Percentiles rank a stretch among this genome's conserved stretches.
phyloP scores from a whole-genome alignment of 2,113 vertebrate genomes.

The Protomyctophum bolini region DNA sequence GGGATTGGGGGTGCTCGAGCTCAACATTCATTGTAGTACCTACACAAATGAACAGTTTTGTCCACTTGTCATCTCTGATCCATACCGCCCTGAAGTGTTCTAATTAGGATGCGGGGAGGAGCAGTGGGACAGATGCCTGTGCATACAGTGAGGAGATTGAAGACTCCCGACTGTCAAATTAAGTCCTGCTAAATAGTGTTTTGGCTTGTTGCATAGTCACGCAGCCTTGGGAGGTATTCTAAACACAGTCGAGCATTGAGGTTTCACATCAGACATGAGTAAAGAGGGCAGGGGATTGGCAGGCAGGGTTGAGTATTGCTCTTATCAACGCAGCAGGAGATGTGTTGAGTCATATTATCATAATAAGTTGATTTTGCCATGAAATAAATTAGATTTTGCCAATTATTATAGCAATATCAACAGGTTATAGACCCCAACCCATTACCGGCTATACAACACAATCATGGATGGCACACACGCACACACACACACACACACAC shows the following conservation, averaged over 20 bases:
- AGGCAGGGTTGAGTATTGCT: not conserved
- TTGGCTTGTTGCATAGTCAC: constrained; percentile 40
- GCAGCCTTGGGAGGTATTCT: constrained; percentile 27
- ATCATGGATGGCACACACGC: no score
- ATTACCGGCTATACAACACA: no score
- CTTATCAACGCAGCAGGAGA: not conserved
- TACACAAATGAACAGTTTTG: constrained; percentile 43
- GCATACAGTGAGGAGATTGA: constrained; percentile 49
- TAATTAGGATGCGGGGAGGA: constrained; percentile 61
- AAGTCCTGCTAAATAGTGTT: constrained; percentile 62
- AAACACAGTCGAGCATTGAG: constrained; percentile 17
- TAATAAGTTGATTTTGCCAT: no score
- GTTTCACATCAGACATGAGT: constrained; percentile 22
- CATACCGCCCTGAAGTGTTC: constrained; percentile 31
- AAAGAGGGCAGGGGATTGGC: constrained; percentile 12
- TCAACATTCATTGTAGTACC: constrained; percentile 39
- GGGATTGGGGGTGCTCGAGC: constrained; percentile 28
- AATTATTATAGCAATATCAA: constrained; percentile 13
- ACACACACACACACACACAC: no score
- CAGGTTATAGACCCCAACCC: not conserved
- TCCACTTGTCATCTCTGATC: constrained; percentile 48
- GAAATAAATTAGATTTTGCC: not conserved
- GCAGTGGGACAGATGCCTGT: constrained; percentile 50
- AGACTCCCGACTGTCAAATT: constrained; percentile 65
- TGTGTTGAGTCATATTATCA: no score